Evolutionary conservation across 2,113 vertebrate genomes (phyloP).

Genomic region (Nothocercus nigrocapillus): DNA sequence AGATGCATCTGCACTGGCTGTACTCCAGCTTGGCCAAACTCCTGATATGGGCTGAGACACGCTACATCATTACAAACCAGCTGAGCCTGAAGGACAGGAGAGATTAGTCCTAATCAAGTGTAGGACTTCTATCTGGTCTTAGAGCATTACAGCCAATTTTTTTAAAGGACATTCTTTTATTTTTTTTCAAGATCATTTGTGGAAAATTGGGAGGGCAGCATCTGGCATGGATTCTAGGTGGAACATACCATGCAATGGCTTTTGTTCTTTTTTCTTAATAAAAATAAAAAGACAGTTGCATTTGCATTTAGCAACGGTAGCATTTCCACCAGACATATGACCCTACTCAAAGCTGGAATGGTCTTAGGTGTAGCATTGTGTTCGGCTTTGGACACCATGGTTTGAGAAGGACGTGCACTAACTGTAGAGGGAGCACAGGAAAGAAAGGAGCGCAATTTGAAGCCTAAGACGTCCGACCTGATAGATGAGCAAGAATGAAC

Average conservation of each 20-base stretch:
- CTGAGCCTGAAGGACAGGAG: neutral
- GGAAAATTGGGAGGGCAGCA: neutral
- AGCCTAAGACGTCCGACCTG: neutral
- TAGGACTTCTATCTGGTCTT: neutral
- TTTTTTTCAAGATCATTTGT: neutral
- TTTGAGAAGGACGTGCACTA: neutral
- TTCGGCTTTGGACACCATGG: neutral
- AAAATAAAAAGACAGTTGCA: neutral
- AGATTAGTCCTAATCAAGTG: neutral
- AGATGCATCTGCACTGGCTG: neutral
- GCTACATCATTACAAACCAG: neutral
- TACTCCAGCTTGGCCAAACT: neutral
- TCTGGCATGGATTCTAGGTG: neutral
- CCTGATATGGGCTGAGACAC: accelerated
- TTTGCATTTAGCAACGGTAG: neutral
- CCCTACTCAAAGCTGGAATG: accelerated
- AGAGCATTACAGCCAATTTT: neutral
- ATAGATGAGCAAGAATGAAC: neutral
- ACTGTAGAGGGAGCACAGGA: neutral
- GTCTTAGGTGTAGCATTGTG: neutral
- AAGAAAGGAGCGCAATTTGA: neutral
- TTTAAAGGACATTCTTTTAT: neutral
- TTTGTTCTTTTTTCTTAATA: neutral
- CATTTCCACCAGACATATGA: accelerated
- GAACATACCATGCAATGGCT: neutral